These are phyloP conservation scores for Anhinga rufa DNA, from an alignment of 2,113 vertebrate genomes.

Conservation along the genomic window DNA sequence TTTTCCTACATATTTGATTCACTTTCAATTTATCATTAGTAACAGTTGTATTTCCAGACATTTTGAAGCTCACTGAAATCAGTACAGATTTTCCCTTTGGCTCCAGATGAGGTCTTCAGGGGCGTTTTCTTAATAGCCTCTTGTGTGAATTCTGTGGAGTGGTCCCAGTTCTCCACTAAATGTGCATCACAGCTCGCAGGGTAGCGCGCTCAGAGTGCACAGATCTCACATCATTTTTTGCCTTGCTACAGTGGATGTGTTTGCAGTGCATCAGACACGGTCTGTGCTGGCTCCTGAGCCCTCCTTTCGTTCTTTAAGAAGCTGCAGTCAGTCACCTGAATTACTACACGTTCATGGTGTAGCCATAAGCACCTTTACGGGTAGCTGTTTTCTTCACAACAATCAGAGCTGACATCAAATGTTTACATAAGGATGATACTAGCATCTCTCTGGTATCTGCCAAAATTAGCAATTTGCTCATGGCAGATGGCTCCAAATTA, in stretches of 20 bases:
- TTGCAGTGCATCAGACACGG: background rate
- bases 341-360: background rate
- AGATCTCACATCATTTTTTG: background rate
- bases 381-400: conserved; percentile 35
- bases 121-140: background rate
- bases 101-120: background rate
- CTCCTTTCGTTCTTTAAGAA: background rate
- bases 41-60: background rate
- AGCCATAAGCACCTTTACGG: background rate
- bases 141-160: background rate
- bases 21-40: background rate
- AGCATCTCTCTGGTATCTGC: conserved; percentile 46
- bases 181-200: background rate
- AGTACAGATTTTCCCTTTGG: background rate
- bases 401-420: conserved; percentile 37
- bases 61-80: background rate
- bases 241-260: background rate
- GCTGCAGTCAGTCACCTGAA: background rate
- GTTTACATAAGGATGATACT: conserved; percentile 25
- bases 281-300: background rate
- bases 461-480: conserved; percentile 60
- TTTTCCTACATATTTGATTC: background rate
- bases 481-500: conserved; percentile 70
- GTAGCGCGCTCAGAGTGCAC: background rate
- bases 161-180: background rate